Evolutionary conservation across 2,797 vertebrate genomes (phyloP).

Genomic region (Muraenolepis orangiensis): DNA sequence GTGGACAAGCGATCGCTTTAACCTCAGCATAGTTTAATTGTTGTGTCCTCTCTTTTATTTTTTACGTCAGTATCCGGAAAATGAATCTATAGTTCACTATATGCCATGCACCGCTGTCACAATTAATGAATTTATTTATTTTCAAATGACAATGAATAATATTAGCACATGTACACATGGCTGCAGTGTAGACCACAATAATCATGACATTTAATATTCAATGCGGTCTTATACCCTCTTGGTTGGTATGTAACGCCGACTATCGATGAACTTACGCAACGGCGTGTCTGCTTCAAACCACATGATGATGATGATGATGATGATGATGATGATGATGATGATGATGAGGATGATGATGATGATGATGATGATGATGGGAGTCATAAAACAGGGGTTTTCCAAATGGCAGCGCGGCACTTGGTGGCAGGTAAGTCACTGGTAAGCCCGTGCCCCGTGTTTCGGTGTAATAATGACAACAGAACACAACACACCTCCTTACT

Average conservation of each 20-base stretch:
- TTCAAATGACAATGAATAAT: background rate
- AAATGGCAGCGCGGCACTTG: constrained; percentile 47
- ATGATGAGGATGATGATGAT: too few species aligned
- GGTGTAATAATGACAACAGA: constrained; percentile 40
- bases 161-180: background rate
- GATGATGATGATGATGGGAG: too few species aligned
- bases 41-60: background rate
- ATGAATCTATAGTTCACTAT: background rate
- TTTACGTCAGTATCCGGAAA: background rate
- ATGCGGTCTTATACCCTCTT: background rate
- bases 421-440: constrained; percentile 51
- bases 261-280: background rate
- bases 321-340: too few species aligned
- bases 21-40: background rate
- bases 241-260: background rate
- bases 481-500: constrained; percentile 40
- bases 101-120: background rate
- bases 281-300: constrained; percentile 9
- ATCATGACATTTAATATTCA: too few species aligned
- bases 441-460: constrained; percentile 31
- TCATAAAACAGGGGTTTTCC: constrained; percentile 42
- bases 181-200: too few species aligned
- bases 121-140: background rate
- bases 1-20: background rate
- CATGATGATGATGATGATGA: too few species aligned